A percentile compares a stretch with the other conserved stretches of the same genome.
Conservation (phyloP, 2,797 vertebrate species). For the Paratrypauchen microcephalus region DNA sequence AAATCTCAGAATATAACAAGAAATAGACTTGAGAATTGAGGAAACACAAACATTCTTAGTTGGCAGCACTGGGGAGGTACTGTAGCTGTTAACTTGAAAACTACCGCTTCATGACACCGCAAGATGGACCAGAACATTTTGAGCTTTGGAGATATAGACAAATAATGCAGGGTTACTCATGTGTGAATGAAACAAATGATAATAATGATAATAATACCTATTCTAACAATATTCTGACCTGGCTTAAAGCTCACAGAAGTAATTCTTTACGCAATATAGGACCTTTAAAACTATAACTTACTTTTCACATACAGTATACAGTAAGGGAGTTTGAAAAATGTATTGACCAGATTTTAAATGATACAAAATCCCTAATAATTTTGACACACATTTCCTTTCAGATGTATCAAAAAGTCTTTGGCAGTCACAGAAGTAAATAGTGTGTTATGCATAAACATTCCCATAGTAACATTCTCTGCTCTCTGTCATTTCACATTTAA, state of each 20-base stretch:
- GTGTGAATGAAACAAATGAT: too few species aligned
- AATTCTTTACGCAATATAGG: too few species aligned
- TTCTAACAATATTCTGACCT: too few species aligned
- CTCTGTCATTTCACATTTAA: conserved; percentile 50
- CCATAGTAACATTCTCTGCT: conserved; percentile 23
- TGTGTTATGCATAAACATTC: conserved; percentile 46
- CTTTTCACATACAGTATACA: not conserved
- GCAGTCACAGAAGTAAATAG: conserved; percentile 26
- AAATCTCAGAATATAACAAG: not conserved
- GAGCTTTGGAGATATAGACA: too few species aligned
- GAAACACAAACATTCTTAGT: not conserved
- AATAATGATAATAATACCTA: too few species aligned
- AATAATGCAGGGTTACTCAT: too few species aligned
- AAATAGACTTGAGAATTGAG: not conserved
- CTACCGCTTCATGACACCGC: too few species aligned
- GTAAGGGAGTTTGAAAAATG: conserved; percentile 6
- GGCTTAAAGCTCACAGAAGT: not conserved
- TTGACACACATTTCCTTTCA: conserved; percentile 6
- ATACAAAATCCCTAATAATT: conserved; percentile 19
- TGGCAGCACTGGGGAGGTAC: not conserved
- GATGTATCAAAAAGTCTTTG: conserved; percentile 22
- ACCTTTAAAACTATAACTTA: not conserved
- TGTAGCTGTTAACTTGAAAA: too few species aligned
- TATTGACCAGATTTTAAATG: conserved; percentile 11
- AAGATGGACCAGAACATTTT: too few species aligned